Evolutionary conservation across 2,113 vertebrate species (phyloP).

Genomic region (Micronycteris hirsuta): DNA sequence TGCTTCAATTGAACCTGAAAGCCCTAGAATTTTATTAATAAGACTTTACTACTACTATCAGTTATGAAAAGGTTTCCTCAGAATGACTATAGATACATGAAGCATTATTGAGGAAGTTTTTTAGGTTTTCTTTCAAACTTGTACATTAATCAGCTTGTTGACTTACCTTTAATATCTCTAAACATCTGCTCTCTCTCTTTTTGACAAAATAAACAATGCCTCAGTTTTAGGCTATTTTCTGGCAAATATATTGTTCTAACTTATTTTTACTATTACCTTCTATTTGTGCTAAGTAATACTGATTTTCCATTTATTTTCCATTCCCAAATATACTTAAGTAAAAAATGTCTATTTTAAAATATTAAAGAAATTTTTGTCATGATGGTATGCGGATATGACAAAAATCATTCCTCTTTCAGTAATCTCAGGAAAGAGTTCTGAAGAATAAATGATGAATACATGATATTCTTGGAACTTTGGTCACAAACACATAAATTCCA

Average conservation of each 20-base stretch:
- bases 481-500: constrained; percentile 30
- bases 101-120: background rate
- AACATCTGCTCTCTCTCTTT: background rate
- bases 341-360: background rate
- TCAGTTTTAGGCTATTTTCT: background rate
- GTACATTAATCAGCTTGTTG: background rate
- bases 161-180: background rate
- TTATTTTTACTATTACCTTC: constrained; percentile 14
- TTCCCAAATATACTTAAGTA: background rate
- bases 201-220: background rate
- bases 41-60: background rate
- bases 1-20: background rate
- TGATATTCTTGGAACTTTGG: background rate
- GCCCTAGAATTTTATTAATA: background rate
- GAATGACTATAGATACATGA: background rate
- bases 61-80: background rate
- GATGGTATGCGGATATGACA: background rate
- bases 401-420: background rate
- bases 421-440: background rate
- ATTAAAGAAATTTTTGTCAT: background rate
- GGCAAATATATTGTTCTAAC: background rate
- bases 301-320: background rate
- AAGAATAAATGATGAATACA: background rate
- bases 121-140: constrained; percentile 24
- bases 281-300: background rate